Evolutionary conservation across 92 coral and sea anemone genomes (phyloP), one percentile per base, ranked within the genome.

Genomic region (Parazoanthus atlanticus): DNA sequence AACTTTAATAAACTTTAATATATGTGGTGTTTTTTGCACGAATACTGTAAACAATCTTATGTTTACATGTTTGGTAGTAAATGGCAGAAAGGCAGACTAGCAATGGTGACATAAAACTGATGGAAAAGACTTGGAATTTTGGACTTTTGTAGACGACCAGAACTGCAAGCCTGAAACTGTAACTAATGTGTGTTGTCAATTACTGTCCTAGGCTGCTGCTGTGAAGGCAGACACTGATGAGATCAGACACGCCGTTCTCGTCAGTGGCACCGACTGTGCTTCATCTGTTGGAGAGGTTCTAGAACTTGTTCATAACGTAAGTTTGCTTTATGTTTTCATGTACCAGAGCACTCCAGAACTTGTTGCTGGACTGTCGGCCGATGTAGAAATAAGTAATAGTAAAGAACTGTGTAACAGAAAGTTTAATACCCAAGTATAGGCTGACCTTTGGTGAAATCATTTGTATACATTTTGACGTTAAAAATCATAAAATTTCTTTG

Each of bases 231-330:
- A 97, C 19, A 88, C 49, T 23, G 92, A 92, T 0, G 98, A 95
- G 6, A 92, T 94, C 32, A 91, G 84, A 88, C 83, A 64, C 61
- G 95, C 92, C 49, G 96, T 96, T 28, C 82, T 97, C 21, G 91
- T 92, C 21, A 91, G 96, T 31, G 98, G 98, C 58, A 93, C 92
- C 40, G 99, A 95, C 64, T 93, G 96, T 72, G 98, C 97, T 0
- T 91, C 96, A 6, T 90, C 99, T 8, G 96, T 96, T 84, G 98
- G 96, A 65, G 93, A 94, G 43, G 90, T 97, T 88, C 88, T 96
- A n/a, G 97, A 96, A 47, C 94, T 94, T 79, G 98, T 97, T 3
- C 98, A 96, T 58, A 93, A 91, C 67, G 99, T 97, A 89, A 70
- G 87, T 41, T 43, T 17, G 21, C 16, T 33, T 49, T 19, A 8